phyloP scores from a whole-genome alignment of 1,140 invertebrate species.

The Alviniconcha marisindica region DNA sequence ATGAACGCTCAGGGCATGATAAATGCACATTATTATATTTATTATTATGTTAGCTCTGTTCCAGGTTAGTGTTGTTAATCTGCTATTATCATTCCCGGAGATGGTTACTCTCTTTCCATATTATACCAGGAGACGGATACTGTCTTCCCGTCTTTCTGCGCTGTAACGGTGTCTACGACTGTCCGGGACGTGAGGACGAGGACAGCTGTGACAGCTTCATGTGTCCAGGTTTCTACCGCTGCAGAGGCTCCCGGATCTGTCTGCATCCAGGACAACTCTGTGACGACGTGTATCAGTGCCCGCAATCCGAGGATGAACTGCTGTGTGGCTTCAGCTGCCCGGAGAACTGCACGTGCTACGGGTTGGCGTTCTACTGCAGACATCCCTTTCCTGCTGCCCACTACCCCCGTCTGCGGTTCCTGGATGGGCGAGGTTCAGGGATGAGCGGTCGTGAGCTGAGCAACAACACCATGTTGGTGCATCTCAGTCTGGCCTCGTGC shows the following conservation, averaged over 20 bases:
- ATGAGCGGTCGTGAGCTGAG: not conserved
- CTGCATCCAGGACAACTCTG: slow-evolving; percentile 28
- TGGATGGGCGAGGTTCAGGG: not conserved
- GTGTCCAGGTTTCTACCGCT: slow-evolving; percentile 43
- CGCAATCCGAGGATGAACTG: slow-evolving; percentile 39
- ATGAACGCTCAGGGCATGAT: too few relatives aligned
- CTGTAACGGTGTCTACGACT: slow-evolving; percentile 34
- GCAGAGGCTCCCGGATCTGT: slow-evolving; percentile 5
- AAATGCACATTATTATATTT: too few relatives aligned
- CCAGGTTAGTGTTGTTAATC: too few relatives aligned
- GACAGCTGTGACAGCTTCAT: not conserved
- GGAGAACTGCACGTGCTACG: slow-evolving; percentile 24
- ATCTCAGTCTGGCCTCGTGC: slow-evolving; percentile 22
- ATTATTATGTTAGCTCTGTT: too few relatives aligned
- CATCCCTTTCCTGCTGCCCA: not conserved
- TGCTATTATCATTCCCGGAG: too few relatives aligned
- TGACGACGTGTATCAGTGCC: slow-evolving; percentile 40
- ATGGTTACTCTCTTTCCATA: too few relatives aligned
- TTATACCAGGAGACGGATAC: not conserved
- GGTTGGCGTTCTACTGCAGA: slow-evolving; percentile 36
- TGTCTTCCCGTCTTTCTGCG: slow-evolving; percentile 13
- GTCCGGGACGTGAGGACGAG: slow-evolving; percentile 28
- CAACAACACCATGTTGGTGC: slow-evolving; percentile 10
- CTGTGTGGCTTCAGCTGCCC: slow-evolving; percentile 38
- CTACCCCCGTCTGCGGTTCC: slow-evolving; percentile 12